Percentiles rank a stretch among this genome's conserved stretches.
Evolutionary conservation across 2,113 vertebrate species (phyloP).

Genomic region (Xiphophorus hellerii): DNA sequence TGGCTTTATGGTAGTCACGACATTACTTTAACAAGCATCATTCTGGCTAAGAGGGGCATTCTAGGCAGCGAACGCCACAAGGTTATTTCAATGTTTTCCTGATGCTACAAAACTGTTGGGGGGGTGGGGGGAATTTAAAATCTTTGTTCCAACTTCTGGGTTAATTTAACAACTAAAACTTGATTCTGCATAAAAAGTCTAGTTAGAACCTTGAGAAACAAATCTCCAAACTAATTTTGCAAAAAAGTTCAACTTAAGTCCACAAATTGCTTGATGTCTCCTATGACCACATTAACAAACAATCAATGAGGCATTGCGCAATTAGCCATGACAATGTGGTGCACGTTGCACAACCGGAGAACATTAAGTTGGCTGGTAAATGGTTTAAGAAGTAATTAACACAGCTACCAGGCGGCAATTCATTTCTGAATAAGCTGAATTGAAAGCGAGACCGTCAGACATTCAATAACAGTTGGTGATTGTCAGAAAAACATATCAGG

Average conservation of each 20-base stretch:
- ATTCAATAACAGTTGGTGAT: conserved; percentile 23
- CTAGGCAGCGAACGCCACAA: neutral
- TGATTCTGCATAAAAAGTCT: conserved; percentile 1
- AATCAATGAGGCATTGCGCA: conserved; percentile 56
- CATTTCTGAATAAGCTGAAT: conserved; percentile 34
- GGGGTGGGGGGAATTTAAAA: neutral
- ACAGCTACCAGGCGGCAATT: conserved; percentile 38
- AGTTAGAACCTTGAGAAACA: neutral
- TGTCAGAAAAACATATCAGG: conserved; percentile 26
- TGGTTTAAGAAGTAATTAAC: conserved; percentile 59
- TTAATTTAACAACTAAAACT: conserved; percentile 21
- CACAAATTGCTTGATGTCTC: conserved; percentile 47
- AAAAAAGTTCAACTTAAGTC: conserved; percentile 54
- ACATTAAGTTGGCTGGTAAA: conserved; percentile 44
- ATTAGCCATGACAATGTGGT: conserved; percentile 50
- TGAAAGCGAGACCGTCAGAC: conserved; percentile 41
- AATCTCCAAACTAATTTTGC: conserved; percentile 27
- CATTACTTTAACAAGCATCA: no score
- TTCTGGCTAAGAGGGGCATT: no score
- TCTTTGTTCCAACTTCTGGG: conserved; percentile 12
- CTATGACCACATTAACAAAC: conserved; percentile 60
- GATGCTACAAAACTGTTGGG: neutral
- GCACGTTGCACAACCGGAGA: conserved; percentile 35
- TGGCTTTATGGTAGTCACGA: no score
- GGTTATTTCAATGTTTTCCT: neutral